A percentile compares a stretch with the other conserved stretches of the same genome.
These are phyloP conservation scores for Holocentrus rufus DNA, from an alignment of 2,797 vertebrate species.

Conservation along the genomic window DNA sequence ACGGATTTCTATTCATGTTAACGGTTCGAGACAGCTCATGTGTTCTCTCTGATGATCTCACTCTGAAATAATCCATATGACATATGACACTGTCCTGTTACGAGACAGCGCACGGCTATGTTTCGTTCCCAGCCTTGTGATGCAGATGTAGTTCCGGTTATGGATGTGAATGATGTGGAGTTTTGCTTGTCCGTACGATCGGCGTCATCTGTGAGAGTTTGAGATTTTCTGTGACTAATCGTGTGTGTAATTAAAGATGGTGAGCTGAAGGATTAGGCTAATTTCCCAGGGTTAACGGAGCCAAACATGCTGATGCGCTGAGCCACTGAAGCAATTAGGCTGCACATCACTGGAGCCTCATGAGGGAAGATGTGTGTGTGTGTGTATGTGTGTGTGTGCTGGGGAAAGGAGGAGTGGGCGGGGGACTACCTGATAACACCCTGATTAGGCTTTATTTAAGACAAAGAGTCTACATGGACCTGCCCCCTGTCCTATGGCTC, in stretches of 20 bases:
- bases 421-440: slow-evolving; percentile 23
- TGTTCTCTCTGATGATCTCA: slow-evolving; percentile 13
- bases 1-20: not conserved
- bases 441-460: slow-evolving; percentile 60
- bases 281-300: slow-evolving; percentile 66
- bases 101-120: slow-evolving; percentile 32
- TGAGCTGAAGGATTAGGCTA: slow-evolving; percentile 61
- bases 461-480: slow-evolving; percentile 32
- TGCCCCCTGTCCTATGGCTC: slow-evolving; percentile 6
- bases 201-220: slow-evolving; percentile 41
- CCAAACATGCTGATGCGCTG: slow-evolving; percentile 56
- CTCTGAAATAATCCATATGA: not conserved
- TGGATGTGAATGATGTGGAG: slow-evolving; percentile 4
- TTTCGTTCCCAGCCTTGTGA: slow-evolving; percentile 19
- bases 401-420: slow-evolving; percentile 38
- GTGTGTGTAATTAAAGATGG: slow-evolving; percentile 69
- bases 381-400: slow-evolving; percentile 1
- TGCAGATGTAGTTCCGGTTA: slow-evolving; percentile 24
- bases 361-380: no score
- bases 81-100: slow-evolving; percentile 1
- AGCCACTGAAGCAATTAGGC: slow-evolving; percentile 54
- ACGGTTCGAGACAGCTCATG: not conserved
- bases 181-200: slow-evolving; percentile 30
- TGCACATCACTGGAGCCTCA: slow-evolving; percentile 42
- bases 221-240: slow-evolving; percentile 57